A percentile compares a stretch with the other conserved stretches of the same genome.
phyloP scores from a whole-genome alignment of 2,113 vertebrate genomes.

The Cyanistes caeruleus region DNA sequence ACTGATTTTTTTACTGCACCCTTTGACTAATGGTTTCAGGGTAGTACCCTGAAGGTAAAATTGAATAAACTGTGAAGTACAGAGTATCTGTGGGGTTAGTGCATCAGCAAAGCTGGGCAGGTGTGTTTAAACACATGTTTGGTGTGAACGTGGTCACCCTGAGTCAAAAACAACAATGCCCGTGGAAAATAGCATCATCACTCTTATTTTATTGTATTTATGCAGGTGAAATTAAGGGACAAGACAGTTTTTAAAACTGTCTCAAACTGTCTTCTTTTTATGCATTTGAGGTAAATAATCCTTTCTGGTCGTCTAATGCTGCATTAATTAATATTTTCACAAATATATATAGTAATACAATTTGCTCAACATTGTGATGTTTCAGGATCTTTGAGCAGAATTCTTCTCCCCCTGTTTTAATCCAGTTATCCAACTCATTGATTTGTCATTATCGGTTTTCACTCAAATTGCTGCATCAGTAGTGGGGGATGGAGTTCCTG shows the following conservation, averaged over 20 bases:
- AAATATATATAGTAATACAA: not conserved
- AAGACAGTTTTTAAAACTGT: not conserved
- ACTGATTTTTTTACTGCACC: not conserved
- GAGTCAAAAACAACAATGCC: not conserved
- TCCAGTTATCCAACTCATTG: not conserved
- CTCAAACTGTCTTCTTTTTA: not conserved
- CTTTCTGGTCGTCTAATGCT: not conserved
- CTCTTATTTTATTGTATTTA: not conserved
- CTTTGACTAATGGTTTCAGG: not conserved
- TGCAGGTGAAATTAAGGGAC: not conserved
- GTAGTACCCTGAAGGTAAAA: not conserved
- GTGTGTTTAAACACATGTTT: not conserved
- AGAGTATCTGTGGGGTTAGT: not conserved
- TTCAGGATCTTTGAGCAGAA: not conserved
- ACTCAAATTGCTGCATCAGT: not conserved
- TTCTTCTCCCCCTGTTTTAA: not conserved
- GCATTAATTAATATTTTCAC: not conserved
- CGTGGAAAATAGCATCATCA: not conserved
- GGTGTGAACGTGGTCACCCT: not conserved
- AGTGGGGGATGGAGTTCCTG: not conserved
- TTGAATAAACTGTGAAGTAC: not conserved
- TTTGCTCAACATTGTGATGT: not conserved
- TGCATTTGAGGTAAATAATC: not conserved
- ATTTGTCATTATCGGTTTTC: slow-evolving; percentile 8
- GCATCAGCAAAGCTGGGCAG: not conserved